Base-by-base conservation (phyloP, 2,888 invertebrate genomes). In the Zelleria hepariella region DNA sequence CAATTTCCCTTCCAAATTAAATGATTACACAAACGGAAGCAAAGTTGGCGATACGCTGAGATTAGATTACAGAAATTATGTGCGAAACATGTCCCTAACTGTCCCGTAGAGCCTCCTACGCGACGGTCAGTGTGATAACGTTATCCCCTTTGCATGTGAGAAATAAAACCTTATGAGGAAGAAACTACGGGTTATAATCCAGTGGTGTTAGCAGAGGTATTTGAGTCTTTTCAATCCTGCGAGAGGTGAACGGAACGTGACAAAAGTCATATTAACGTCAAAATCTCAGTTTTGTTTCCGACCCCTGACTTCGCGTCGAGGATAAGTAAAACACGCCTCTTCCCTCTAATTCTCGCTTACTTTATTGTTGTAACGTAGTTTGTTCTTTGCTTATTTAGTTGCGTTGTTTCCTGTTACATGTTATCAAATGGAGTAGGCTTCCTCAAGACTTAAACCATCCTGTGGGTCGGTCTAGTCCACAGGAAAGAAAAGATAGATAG, bases 211-310 rank as follows among this genome's bases (percentile, higher is more conserved):
- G 18, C 5, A 5, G 18, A 0, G 23, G 54, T 24, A 0, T 10
- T 25, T 54, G 7, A 10, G 23, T 5, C 23, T 18, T 24, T 18
- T 54, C 18, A 5, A n/a, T 8, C 8, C 2, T 27, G 26, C 20
- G 54, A 2, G 32, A 15, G 32, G 32, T 3, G 15, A 32, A n/a
- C n/a, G n/a, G n/a, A 42, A 54, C 54, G 54, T 54, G 54, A 54
- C 24, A 54, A 26, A 54, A 54, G 54, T 54, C 54, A 54, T 54
- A 54, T 54, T 54, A 54, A 54, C 54, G 27, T 54, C 25, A 26
- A 54, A 54, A 54, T 54, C 25, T 54, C 54, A 54, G 54, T 54
- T 26, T 54, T 26, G 54, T 54, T 25, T 26, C 24, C 24, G 10
- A 18, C n/a, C 24, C 26, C 24, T 54, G 18, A 54, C 54, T 54